phyloP scores from a whole-genome alignment of 2,888 invertebrate genomes.

The Disparrhopalites patrizii region DNA sequence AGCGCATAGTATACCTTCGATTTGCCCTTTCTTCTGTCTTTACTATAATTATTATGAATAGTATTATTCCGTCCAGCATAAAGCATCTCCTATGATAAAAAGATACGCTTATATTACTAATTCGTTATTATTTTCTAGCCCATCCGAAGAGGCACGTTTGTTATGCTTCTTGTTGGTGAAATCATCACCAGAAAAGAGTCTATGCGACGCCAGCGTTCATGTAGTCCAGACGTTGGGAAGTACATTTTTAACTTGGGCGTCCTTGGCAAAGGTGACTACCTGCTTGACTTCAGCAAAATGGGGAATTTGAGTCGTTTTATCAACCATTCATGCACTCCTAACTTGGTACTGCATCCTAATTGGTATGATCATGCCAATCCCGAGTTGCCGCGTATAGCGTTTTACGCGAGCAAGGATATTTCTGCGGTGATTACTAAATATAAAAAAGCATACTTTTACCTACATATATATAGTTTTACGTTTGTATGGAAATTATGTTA shows the following conservation, averaged over 20 bases:
- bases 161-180: slow-evolving; percentile 15
- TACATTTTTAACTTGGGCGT: slow-evolving; percentile 13
- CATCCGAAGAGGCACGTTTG: slow-evolving; percentile 15
- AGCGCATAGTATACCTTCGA: neutral
- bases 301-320: slow-evolving; percentile 22
- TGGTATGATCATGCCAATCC: neutral
- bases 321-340: slow-evolving; percentile 23
- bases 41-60: too few relatives aligned
- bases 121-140: neutral
- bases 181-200: slow-evolving; percentile 8
- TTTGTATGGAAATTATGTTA: neutral
- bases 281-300: slow-evolving; percentile 13
- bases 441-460: neutral
- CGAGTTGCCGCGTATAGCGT: neutral
- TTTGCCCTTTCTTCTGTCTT: too few relatives aligned
- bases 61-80: too few relatives aligned
- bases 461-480: neutral
- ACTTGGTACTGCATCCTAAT: slow-evolving; percentile 1
- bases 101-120: neutral
- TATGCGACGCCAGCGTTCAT: neutral
- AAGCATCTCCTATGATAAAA: too few relatives aligned
- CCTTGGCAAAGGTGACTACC: neutral
- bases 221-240: neutral
- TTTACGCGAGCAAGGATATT: slow-evolving; percentile 15
- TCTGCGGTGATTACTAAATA: slow-evolving; percentile 4